Evolutionary conservation across 2,797 vertebrate species (phyloP).

Genomic region (Myoxocephalus aenaeus): DNA sequence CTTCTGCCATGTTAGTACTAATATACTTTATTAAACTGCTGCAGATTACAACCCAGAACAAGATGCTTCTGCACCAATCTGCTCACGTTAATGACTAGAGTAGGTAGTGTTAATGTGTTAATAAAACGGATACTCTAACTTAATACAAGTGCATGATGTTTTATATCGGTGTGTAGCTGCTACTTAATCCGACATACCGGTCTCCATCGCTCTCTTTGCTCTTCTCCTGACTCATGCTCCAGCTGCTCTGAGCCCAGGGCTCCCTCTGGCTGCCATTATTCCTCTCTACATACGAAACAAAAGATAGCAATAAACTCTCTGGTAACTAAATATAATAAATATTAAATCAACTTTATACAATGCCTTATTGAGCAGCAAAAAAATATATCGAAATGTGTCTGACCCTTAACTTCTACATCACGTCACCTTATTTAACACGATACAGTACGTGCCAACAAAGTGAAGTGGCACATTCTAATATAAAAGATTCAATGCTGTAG

Average conservation of each 20-base stretch:
- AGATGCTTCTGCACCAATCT: background rate
- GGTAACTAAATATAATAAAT: background rate
- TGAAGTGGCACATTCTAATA: too few species aligned
- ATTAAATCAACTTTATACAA: background rate
- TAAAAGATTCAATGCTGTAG: too few species aligned
- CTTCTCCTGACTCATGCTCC: constrained; percentile 50
- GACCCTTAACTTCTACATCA: background rate
- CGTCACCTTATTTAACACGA: background rate
- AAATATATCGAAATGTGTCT: too few species aligned
- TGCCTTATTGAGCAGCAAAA: background rate
- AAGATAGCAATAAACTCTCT: background rate
- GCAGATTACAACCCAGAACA: background rate
- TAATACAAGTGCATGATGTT: background rate
- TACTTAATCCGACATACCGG: constrained; percentile 59
- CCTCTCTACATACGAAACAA: constrained; percentile 45
- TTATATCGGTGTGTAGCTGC: background rate
- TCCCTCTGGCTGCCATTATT: constrained; percentile 42
- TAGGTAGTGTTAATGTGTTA: background rate
- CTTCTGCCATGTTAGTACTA: background rate
- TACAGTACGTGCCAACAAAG: background rate
- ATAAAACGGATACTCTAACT: background rate
- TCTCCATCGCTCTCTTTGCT: constrained; percentile 16
- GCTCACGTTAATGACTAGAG: background rate
- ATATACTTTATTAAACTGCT: background rate
- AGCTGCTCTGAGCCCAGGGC: constrained; percentile 38